phyloP scores from a whole-genome alignment of 1,140 invertebrate species.

The Caenorhabditis briggsae region DNA sequence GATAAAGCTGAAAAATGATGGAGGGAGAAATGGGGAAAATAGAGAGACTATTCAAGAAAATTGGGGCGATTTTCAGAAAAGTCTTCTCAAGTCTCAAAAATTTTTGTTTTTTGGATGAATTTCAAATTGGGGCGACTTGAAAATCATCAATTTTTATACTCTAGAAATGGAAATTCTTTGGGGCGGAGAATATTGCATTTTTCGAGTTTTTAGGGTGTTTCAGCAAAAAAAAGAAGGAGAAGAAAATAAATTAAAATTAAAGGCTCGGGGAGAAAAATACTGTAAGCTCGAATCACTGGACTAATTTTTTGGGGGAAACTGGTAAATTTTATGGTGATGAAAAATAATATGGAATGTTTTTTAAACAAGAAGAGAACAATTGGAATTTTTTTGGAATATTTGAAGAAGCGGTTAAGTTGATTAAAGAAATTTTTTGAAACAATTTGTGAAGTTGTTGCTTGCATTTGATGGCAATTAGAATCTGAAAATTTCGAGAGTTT shows the following conservation, averaged over 20 bases:
- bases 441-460: not conserved
- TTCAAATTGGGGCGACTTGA: conserved; percentile 26
- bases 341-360: conserved; percentile 29
- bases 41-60: not conserved
- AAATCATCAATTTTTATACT: not conserved
- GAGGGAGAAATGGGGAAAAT: not conserved
- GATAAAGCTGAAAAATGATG: conserved; percentile 13
- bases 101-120: not conserved
- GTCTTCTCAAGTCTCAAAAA: not conserved
- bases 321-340: not conserved
- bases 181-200: conserved; percentile 3
- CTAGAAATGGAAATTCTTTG: conserved; percentile 3
- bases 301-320: conserved; percentile 14
- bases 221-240: not conserved
- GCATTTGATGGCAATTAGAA: not conserved
- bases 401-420: not conserved
- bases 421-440: not conserved
- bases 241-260: conserved; percentile 34
- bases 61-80: conserved; percentile 40
- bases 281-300: conserved; percentile 45
- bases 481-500: not conserved
- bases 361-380: conserved; percentile 4
- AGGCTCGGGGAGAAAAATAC: conserved; percentile 18
- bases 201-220: not conserved
- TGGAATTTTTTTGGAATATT: not conserved